A percentile compares a stretch with the other conserved stretches of the same genome.
phyloP scores from a whole-genome alignment of 2,888 invertebrate species.

The Morpho deidamia region DNA sequence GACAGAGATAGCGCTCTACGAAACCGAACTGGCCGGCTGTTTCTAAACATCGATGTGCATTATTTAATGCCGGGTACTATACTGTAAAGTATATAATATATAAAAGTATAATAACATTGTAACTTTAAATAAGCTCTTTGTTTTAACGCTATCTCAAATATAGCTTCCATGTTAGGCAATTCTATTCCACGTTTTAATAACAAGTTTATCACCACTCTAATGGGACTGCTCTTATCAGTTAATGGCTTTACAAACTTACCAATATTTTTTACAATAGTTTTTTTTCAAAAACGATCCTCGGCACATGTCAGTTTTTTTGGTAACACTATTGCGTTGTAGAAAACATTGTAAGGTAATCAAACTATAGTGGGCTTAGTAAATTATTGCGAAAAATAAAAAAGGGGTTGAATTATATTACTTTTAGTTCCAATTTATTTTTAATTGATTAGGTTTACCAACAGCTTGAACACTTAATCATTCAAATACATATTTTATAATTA shows the following conservation, averaged over 20 bases:
- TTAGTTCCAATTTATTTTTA: too few relatives aligned
- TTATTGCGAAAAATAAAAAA: too few relatives aligned
- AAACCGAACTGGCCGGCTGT: too few relatives aligned
- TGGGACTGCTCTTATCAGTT: constrained; percentile 44
- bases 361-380: not conserved
- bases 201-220: constrained; percentile 40
- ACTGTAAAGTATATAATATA: too few relatives aligned
- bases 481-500: too few relatives aligned
- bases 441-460: too few relatives aligned
- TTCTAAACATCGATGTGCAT: too few relatives aligned
- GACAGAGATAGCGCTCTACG: too few relatives aligned
- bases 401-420: too few relatives aligned
- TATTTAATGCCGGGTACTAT: too few relatives aligned
- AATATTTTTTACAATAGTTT: constrained; percentile 33
- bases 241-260: constrained; percentile 44
- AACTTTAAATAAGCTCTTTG: constrained; percentile 11
- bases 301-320: constrained; percentile 29
- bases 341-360: constrained; percentile 21
- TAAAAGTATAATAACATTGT: not conserved
- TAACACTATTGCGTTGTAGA: constrained; percentile 39
- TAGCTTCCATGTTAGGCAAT: constrained; percentile 24
- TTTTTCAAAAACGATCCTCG: constrained; percentile 22
- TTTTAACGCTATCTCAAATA: constrained; percentile 10
- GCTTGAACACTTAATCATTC: too few relatives aligned
- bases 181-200: constrained; percentile 17